Evolutionary conservation across 2,113 vertebrate species (phyloP), one percentile per base, ranked within the genome.

Genomic region (Channa maculata): DNA sequence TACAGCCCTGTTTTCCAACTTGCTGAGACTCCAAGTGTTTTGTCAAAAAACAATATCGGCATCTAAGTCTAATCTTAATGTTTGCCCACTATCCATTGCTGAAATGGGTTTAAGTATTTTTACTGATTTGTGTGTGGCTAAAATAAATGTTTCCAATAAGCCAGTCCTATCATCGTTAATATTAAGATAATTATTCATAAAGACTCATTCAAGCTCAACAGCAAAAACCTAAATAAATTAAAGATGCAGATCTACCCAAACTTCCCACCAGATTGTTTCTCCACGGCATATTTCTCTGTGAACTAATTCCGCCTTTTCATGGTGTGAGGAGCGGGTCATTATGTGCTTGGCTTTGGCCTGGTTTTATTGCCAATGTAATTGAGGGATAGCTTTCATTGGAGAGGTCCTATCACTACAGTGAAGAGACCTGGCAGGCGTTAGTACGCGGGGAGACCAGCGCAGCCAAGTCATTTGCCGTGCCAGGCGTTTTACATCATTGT

Each of bases 401-500:
- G 84, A 65, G 82, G 72, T 68, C 55, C 75, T 75, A 67, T 82
- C 82, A 65, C 74, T 65, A 68, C 75, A 67, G 69, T 76, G 70
- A 80, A 87, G 78, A 83, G 78, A 81, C 82, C 87, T 92, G 85
- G 86, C 89, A 87, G 75, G 75, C 65, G 4, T 75, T 43, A 10
- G 68, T 34, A 72, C 5, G 10, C 41, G 5, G 77, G 80, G 82
- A 83, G 67, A 75, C 58, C 71, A 43, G 73, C 66, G 53, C 82
- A 44, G 75, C 84, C 80, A 74, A 81, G 44, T 53, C 74, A 58
- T 70, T 66, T 65, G 63, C 58, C 3, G 48, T 82, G 86, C 86
- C 80, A 87, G 82, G 41, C 80, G 71, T 80, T 84, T 88, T 75
- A 80, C 79, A 84, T 91, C 84, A 77, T 77, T 79, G 83, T 79